These are phyloP conservation scores for Naja naja DNA, from an alignment of 2,113 vertebrate species.

Conservation along the genomic window DNA sequence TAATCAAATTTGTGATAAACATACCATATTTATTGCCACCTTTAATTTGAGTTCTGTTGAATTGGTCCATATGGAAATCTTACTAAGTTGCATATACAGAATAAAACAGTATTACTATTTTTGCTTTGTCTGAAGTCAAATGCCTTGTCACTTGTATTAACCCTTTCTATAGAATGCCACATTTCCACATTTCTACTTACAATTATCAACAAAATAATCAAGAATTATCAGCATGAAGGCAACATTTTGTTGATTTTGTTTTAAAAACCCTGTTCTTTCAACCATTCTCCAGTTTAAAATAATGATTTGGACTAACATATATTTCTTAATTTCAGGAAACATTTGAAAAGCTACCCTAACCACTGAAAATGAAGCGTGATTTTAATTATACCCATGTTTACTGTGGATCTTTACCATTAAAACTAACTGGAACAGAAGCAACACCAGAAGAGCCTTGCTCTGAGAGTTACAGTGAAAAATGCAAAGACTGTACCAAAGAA, in stretches of 20 bases:
- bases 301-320: neutral
- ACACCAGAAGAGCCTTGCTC: constrained; percentile 48
- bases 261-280: neutral
- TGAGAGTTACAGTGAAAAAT: constrained; percentile 41
- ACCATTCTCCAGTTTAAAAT: neutral
- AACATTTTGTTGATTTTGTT: neutral
- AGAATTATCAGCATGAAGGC: neutral
- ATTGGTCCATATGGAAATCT: neutral
- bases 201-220: neutral
- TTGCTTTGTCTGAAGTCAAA: neutral
- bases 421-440: constrained; percentile 45
- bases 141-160: neutral
- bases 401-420: constrained; percentile 48
- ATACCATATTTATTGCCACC: neutral
- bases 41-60: neutral
- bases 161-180: neutral
- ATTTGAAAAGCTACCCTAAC: constrained; percentile 33
- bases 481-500: constrained; percentile 59
- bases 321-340: constrained; percentile 52
- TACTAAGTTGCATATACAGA: neutral
- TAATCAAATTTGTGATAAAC: neutral
- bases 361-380: constrained; percentile 67
- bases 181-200: neutral
- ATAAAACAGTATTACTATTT: neutral
- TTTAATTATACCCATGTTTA: constrained; percentile 43